Base-by-base conservation (phyloP, 2,888 invertebrate species). In the Cephus rjabovi region DNA sequence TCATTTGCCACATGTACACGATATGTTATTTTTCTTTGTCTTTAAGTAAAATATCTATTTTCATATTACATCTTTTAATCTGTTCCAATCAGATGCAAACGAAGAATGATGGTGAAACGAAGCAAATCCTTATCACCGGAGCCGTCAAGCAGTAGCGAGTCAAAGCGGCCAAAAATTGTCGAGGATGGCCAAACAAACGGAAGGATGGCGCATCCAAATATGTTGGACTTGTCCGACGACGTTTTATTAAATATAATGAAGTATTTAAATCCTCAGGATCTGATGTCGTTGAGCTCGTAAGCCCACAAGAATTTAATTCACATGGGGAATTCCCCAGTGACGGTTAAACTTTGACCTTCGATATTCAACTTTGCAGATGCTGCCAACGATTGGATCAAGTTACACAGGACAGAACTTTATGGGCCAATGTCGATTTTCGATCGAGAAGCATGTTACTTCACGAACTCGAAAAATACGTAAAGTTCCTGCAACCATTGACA, bases 191-290 rank as follows among this genome's bases (percentile, higher is more conserved):
- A 81, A 37, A 34, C n/a, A 81, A 86, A 84, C 78, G 82, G 77
- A 69, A 77, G 74, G 77, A 79, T 77, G 79, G 79, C 33, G 33
- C 81, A 76, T 33, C 84, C 83, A 80, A 81, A 89, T n/a, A 89
- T 94, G 0, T 85, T 94, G 75, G 93, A 93, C 76, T 88, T 94
- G 11, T 94, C 94, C 0, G 94, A 94, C 83, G 94, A 94, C 84
- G 93, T 94, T 12, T 88, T 94, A 71, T 92, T 94, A 0, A 91
- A 90, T 76, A 93, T 94, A 73, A 87, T 94, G 77, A 88, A 91
- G 74, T 87, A 92, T 83, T 92, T 93, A 73, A 79, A 89, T 0
- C 92, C 93, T 0, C 86, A 90, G 73, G 94, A 94, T 75, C 86
- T 94, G 71, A 92, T 94, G 84, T 92, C 93, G 0, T 82, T 94